These are phyloP conservation scores for Eupithecia tripunctaria DNA, from an alignment of 2,888 invertebrate species.

Conservation along the genomic window DNA sequence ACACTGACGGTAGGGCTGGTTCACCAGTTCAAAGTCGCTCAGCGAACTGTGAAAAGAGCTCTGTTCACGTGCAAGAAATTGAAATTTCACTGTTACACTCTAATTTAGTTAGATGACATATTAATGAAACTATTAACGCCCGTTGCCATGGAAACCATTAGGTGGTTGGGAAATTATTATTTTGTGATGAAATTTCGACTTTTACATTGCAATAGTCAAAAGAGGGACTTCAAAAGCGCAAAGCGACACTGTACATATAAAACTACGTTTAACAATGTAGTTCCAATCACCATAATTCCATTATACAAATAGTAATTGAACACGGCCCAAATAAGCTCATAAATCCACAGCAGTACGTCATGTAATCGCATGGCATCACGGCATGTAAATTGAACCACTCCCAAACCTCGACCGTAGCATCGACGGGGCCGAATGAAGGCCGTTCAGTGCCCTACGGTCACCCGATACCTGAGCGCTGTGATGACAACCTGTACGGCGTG, in stretches of 20 bases:
- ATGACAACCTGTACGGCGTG: slow-evolving; percentile 14
- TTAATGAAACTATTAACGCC: too few relatives aligned
- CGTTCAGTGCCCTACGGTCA: slow-evolving; percentile 34
- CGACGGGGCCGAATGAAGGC: slow-evolving; percentile 35
- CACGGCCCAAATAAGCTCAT: slow-evolving; percentile 8
- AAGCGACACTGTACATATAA: not conserved
- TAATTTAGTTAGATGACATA: too few relatives aligned
- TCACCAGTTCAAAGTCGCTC: too few relatives aligned
- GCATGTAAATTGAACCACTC: slow-evolving; percentile 31
- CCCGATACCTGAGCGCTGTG: slow-evolving; percentile 28
- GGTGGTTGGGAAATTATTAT: too few relatives aligned
- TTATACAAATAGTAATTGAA: slow-evolving; percentile 23
- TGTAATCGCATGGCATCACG: slow-evolving; percentile 17
- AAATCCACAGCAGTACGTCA: slow-evolving; percentile 16
- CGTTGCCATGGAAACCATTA: too few relatives aligned
- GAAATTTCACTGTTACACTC: too few relatives aligned
- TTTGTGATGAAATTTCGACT: too few relatives aligned
- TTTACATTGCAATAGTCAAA: too few relatives aligned
- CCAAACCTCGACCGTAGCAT: slow-evolving; percentile 33
- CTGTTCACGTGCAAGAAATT: too few relatives aligned
- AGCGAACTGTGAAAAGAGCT: too few relatives aligned
- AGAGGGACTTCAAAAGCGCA: too few relatives aligned
- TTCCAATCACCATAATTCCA: slow-evolving; percentile 13
- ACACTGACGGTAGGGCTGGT: too few relatives aligned
- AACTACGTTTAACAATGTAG: not conserved